Conservation (phyloP, 2,888 invertebrate species). For the Mantis religiosa region DNA sequence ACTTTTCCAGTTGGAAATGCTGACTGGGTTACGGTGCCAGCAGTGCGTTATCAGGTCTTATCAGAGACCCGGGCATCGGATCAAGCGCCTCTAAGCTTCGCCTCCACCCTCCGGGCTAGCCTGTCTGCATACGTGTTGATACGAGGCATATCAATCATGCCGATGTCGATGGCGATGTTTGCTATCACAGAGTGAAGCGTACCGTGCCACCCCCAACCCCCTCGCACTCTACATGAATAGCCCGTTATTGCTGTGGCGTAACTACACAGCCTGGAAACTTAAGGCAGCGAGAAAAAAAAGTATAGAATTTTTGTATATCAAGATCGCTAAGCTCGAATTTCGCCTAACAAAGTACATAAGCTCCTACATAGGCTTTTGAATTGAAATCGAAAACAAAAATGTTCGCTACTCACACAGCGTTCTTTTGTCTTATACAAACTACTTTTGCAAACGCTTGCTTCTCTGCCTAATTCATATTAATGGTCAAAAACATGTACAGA, state of each 20-base stretch:
- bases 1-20: not conserved
- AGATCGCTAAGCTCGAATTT: no score
- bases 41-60: not conserved
- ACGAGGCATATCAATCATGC: slow-evolving; percentile 12
- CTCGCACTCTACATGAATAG: not conserved
- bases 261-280: not conserved
- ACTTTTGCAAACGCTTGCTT: no score
- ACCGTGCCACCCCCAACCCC: not conserved
- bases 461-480: no score
- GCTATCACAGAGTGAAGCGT: not conserved
- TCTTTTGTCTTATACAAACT: no score
- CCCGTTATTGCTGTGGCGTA: not conserved
- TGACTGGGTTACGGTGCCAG: not conserved
- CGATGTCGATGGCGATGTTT: slow-evolving; percentile 7
- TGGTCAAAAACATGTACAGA: no score
- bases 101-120: not conserved
- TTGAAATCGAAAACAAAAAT: no score
- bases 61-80: not conserved
- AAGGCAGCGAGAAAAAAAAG: not conserved
- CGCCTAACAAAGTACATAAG: no score
- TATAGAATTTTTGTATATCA: not conserved
- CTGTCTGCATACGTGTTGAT: slow-evolving; percentile 4
- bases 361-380: no score
- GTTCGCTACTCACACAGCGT: no score
- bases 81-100: not conserved